A percentile compares a stretch with the other conserved stretches of the same genome.
Conservation (phyloP, 2,113 vertebrate genomes). For the Cyrtonyx montezumae region DNA sequence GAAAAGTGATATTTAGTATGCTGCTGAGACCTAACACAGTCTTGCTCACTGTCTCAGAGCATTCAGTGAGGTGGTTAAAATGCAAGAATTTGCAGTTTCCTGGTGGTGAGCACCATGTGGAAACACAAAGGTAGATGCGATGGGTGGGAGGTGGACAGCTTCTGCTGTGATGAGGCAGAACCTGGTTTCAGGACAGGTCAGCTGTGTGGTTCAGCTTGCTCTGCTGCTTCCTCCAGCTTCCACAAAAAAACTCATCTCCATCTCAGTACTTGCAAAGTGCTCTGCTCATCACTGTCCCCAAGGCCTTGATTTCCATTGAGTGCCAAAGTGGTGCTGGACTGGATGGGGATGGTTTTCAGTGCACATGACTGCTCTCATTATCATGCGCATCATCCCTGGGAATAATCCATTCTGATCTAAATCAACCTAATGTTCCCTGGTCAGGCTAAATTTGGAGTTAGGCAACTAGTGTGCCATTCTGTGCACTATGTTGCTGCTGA, state of each 20-base stretch:
- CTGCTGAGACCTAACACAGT: neutral
- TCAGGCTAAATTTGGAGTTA: neutral
- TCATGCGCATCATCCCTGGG: neutral
- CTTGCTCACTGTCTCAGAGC: neutral
- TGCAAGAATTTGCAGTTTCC: neutral
- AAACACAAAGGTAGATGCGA: neutral
- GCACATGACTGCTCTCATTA: rapidly evolving
- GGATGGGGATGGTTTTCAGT: rapidly evolving
- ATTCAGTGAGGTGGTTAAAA: neutral
- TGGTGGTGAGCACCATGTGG: rapidly evolving
- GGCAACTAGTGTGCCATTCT: neutral
- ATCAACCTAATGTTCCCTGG: neutral
- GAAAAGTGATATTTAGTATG: neutral
- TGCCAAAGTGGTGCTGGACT: rapidly evolving
- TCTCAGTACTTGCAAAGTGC: neutral
- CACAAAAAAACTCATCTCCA: neutral
- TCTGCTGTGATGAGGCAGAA: rapidly evolving
- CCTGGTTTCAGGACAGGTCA: neutral
- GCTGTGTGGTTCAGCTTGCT: rapidly evolving
- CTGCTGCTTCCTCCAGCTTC: neutral
- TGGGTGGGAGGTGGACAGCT: neutral
- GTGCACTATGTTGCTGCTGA: neutral
- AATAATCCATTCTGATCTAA: neutral
- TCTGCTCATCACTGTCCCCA: neutral
- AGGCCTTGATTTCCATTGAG: rapidly evolving